phyloP scores from a whole-genome alignment of 1,140 invertebrate genomes.

The Cyphomyrmex costatus region DNA sequence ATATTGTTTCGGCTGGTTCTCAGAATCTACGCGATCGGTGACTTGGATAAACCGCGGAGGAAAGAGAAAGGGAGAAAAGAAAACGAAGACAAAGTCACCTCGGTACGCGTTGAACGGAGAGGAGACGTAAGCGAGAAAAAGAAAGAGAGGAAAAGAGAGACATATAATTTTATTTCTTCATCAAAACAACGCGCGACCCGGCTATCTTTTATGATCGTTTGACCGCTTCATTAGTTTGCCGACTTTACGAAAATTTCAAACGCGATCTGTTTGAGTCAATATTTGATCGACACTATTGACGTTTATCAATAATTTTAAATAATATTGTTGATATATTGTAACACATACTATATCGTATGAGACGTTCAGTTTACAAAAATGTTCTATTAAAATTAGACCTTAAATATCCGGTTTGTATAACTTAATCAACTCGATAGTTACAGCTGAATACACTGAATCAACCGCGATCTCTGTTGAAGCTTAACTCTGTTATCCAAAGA shows the following conservation, averaged over 20 bases:
- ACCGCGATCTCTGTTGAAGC: neutral
- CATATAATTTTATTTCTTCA: conserved; percentile 81
- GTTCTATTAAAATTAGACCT: neutral
- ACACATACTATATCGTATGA: neutral
- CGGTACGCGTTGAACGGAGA: conserved; percentile 69
- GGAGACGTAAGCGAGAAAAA: conserved; percentile 48
- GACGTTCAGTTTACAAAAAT: neutral
- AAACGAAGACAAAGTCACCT: conserved; percentile 60
- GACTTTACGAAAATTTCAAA: conserved; percentile 66
- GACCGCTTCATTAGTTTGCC: conserved; percentile 79
- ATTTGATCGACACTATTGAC: neutral
- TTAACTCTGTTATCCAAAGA: neutral
- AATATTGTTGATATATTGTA: neutral
- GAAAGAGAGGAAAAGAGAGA: conserved; percentile 50
- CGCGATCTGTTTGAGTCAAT: neutral
- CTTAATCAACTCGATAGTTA: neutral
- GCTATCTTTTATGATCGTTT: conserved; percentile 79
- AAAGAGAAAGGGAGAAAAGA: conserved; percentile 35
- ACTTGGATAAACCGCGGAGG: conserved; percentile 82
- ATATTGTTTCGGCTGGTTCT: conserved; percentile 86
- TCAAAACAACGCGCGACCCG: conserved; percentile 72
- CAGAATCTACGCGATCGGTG: conserved; percentile 86
- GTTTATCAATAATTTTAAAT: neutral
- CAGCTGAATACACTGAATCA: neutral
- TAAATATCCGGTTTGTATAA: neutral